phyloP scores from a whole-genome alignment of 2,797 vertebrate genomes.

The Melanotaenia nigrans region DNA sequence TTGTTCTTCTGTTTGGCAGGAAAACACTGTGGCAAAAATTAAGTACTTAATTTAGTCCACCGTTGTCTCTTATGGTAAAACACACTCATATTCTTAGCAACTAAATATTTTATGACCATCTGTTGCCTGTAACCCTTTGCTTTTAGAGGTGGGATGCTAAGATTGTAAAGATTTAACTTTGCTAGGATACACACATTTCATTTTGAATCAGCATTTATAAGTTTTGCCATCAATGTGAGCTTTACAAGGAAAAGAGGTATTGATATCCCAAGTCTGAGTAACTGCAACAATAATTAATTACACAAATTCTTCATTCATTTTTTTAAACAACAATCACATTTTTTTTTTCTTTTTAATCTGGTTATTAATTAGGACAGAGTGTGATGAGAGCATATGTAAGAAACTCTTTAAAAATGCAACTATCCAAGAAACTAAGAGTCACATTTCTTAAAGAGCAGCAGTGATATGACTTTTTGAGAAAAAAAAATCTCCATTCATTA shows the following conservation, averaged over 20 bases:
- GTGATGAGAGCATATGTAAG: slow-evolving; percentile 27
- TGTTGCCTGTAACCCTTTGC: background rate
- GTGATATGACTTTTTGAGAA: slow-evolving; percentile 51
- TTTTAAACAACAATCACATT: slow-evolving; percentile 1
- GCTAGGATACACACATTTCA: background rate
- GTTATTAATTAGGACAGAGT: slow-evolving; percentile 10
- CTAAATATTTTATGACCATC: background rate
- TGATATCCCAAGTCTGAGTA: background rate
- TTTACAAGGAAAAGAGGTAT: background rate
- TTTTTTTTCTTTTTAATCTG: slow-evolving; percentile 4
- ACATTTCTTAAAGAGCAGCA: slow-evolving; percentile 21
- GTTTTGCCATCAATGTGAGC: background rate
- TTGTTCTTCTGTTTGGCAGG: background rate
- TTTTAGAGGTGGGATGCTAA: background rate
- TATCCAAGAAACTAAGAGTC: slow-evolving; percentile 4
- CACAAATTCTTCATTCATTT: slow-evolving; percentile 4
- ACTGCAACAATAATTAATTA: slow-evolving; percentile 10
- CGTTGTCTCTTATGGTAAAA: background rate
- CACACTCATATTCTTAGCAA: background rate
- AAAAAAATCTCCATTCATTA: slow-evolving; percentile 33
- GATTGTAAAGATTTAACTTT: background rate
- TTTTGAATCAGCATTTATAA: background rate
- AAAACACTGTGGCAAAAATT: background rate
- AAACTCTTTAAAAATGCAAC: slow-evolving; percentile 39
- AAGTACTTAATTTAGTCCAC: background rate